Percentiles rank a stretch among this genome's conserved stretches.
Evolutionary conservation across 2,797 vertebrate genomes (phyloP).

Genomic region (Rhynchotus rufescens): DNA sequence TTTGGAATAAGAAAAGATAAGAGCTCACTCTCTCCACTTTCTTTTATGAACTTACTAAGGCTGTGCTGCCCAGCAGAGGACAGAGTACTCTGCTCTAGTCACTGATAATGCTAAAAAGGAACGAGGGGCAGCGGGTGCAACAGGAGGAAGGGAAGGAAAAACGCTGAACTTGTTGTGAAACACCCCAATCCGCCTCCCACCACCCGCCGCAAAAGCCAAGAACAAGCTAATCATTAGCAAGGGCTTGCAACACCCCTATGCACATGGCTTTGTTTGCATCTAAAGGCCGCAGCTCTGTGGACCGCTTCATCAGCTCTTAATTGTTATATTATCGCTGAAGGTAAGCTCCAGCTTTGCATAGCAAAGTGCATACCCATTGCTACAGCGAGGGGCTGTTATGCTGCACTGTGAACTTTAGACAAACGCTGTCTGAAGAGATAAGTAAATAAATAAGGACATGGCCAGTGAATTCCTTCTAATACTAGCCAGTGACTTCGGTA

Average conservation of each 20-base stretch:
- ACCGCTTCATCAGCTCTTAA: not conserved
- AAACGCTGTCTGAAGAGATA: not conserved
- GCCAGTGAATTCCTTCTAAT: not conserved
- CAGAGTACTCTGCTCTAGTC: not conserved
- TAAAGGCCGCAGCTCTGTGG: not conserved
- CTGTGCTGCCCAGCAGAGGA: not conserved
- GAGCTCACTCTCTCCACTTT: not conserved
- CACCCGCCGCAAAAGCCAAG: rapidly evolving
- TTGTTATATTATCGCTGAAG: rapidly evolving
- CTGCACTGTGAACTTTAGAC: not conserved
- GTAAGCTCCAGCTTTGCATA: not conserved
- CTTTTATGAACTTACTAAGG: not conserved
- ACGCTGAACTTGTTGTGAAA: not conserved
- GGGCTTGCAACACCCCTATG: rapidly evolving
- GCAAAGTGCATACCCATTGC: not conserved
- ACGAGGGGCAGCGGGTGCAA: not conserved
- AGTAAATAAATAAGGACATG: no score
- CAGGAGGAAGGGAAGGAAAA: no score
- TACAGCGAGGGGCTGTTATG: rapidly evolving
- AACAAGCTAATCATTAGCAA: not conserved
- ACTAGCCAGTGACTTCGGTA: no score
- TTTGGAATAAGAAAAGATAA: slow-evolving; percentile 64
- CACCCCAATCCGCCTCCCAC: not conserved
- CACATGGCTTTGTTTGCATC: not conserved
- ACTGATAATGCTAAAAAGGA: not conserved